These are phyloP conservation scores for Daubentonia madagascariensis DNA, from an alignment of 2,113 vertebrate species.

Conservation along the genomic window DNA sequence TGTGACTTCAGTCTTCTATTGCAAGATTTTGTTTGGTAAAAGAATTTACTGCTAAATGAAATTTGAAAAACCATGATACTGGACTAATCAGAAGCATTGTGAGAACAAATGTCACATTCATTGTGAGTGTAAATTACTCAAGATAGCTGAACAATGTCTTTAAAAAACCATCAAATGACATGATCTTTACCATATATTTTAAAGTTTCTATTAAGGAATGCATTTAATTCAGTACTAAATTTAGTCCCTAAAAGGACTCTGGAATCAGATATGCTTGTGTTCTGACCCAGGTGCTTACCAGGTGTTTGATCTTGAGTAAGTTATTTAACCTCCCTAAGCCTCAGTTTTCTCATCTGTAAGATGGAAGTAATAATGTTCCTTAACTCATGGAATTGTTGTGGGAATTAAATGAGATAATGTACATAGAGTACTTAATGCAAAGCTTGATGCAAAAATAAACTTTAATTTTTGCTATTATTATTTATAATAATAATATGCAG, in stretches of 20 bases:
- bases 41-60: slow-evolving; percentile 27
- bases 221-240: slow-evolving; percentile 16
- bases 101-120: slow-evolving; percentile 37
- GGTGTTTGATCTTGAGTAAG: neutral
- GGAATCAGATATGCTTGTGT: neutral
- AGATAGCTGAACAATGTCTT: neutral
- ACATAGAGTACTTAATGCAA: neutral
- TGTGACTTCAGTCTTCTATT: neutral
- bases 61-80: neutral
- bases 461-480: neutral
- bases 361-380: neutral
- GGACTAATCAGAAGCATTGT: slow-evolving; percentile 15
- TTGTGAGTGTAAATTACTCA: slow-evolving; percentile 5
- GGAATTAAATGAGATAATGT: slow-evolving; percentile 18
- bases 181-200: neutral
- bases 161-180: neutral
- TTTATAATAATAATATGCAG: neutral
- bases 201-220: slow-evolving; percentile 22
- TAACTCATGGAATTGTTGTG: neutral
- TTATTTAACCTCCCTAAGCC: neutral
- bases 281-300: neutral
- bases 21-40: slow-evolving; percentile 36
- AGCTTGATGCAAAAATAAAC: neutral
- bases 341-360: neutral
- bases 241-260: slow-evolving; percentile 32